Evolutionary conservation across 2,888 invertebrate genomes (phyloP).

Genomic region (Heteromurus nitidus): DNA sequence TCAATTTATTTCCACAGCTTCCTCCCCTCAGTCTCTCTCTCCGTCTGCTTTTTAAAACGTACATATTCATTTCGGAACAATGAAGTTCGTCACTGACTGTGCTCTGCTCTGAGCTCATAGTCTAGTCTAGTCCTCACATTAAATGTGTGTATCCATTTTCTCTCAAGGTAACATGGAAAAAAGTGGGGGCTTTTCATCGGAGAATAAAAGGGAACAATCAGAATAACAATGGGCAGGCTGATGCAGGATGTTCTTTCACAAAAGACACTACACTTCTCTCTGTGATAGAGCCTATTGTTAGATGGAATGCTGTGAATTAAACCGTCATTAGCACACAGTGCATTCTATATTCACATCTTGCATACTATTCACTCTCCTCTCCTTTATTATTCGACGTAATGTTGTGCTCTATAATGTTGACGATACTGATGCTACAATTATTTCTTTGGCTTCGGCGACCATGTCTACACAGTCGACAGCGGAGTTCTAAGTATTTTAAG

Average conservation of each 20-base stretch:
- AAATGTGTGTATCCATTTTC: constrained; percentile 11
- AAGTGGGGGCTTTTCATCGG: constrained; percentile 23
- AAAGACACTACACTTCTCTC: constrained; percentile 16
- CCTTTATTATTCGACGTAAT: no score
- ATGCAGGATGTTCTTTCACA: constrained; percentile 36
- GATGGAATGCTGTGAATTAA: constrained; percentile 33
- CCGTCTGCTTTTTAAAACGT: background rate
- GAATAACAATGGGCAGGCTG: constrained; percentile 24
- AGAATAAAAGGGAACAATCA: constrained; percentile 33
- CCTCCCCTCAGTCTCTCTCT: background rate
- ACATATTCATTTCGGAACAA: background rate
- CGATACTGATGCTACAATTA: no score
- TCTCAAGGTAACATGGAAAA: constrained; percentile 32
- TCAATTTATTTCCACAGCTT: no score
- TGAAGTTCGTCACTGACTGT: constrained; percentile 6
- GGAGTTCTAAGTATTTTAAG: no score
- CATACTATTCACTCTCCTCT: no score
- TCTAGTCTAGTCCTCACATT: background rate
- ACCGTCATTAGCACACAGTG: constrained; percentile 12
- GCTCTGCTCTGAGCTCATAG: background rate
- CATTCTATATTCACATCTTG: no score
- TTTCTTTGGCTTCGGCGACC: no score
- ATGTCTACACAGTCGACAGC: no score
- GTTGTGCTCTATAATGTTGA: no score
- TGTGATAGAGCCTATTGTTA: constrained; percentile 11